Conservation (phyloP, 2,888 invertebrate species). For the Agriopis leucophaearia region DNA sequence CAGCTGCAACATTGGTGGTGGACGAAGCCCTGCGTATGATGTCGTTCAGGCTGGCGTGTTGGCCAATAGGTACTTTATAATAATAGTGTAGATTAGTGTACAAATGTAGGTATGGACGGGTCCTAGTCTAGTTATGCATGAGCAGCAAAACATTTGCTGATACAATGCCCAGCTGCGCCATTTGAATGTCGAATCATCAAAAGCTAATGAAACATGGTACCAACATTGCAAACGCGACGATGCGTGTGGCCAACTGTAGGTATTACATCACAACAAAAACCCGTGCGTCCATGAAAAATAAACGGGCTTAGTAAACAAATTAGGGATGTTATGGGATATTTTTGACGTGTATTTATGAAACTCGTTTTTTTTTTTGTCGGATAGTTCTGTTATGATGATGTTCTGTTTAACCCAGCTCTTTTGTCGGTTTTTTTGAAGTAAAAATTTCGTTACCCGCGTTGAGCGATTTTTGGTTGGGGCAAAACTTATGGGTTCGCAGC, state of each 20-base stretch:
- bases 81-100: too few relatives aligned
- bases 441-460: too few relatives aligned
- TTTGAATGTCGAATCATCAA: conserved; percentile 22
- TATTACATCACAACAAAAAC: conserved; percentile 34
- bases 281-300: conserved; percentile 30
- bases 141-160: conserved; percentile 7
- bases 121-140: neutral
- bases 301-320: conserved; percentile 39
- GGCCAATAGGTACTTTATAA: too few relatives aligned
- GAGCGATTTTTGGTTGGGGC: too few relatives aligned
- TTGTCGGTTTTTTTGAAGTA: too few relatives aligned
- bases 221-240: conserved; percentile 17
- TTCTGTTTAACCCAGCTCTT: neutral
- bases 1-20: too few relatives aligned
- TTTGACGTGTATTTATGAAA: conserved; percentile 19
- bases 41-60: too few relatives aligned
- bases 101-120: neutral
- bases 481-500: too few relatives aligned
- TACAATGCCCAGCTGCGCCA: conserved; percentile 1
- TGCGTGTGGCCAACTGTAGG: conserved; percentile 30
- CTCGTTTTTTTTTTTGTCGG: neutral
- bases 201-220: conserved; percentile 16
- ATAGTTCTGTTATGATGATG: neutral
- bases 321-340: conserved; percentile 32
- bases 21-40: too few relatives aligned